These are phyloP conservation scores for Crioceris asparagi DNA, from an alignment of 2,888 invertebrate genomes.

Conservation along the genomic window DNA sequence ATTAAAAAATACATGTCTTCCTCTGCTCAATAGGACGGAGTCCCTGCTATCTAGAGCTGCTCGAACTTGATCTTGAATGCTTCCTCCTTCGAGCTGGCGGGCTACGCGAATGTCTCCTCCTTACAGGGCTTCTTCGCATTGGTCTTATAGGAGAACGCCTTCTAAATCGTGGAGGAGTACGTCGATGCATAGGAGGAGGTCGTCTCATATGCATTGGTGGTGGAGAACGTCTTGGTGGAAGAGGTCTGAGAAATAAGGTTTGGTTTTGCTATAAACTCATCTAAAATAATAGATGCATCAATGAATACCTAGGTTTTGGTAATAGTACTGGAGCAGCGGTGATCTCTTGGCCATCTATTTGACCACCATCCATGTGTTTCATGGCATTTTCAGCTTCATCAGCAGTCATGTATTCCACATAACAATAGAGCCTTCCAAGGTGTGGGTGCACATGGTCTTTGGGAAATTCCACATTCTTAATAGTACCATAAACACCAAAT, in stretches of 20 bases:
- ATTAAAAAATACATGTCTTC: too few species aligned
- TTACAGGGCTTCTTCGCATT: constrained; percentile 26
- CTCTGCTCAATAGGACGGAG: too few species aligned
- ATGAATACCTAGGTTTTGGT: constrained; percentile 45
- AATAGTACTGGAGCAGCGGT: constrained; percentile 89
- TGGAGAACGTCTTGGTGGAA: constrained; percentile 45
- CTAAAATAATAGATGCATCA: not conserved
- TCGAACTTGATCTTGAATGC: constrained; percentile 54
- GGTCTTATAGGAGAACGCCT: constrained; percentile 30
- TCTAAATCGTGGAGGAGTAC: constrained; percentile 41
- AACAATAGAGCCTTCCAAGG: constrained; percentile 86
- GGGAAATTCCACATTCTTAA: constrained; percentile 85
- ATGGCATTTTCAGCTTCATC: constrained; percentile 98
- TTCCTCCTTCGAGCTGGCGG: constrained; percentile 44
- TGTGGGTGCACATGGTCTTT: constrained; percentile 79
- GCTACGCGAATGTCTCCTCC: constrained; percentile 38
- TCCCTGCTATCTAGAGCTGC: constrained; percentile 58
- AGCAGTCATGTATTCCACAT: constrained; percentile 85
- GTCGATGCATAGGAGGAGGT: constrained; percentile 46
- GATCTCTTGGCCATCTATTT: constrained; percentile 93
- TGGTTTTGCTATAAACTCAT: not conserved
- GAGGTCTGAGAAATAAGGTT: constrained; percentile 34
- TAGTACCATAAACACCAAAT: constrained; percentile 76
- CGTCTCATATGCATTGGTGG: constrained; percentile 43
- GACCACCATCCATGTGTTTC: constrained; percentile 99